Percentiles rank a stretch among this genome's conserved stretches.
phyloP scores from a whole-genome alignment of 2,888 invertebrate genomes.

The Platycheirus rosarum region DNA sequence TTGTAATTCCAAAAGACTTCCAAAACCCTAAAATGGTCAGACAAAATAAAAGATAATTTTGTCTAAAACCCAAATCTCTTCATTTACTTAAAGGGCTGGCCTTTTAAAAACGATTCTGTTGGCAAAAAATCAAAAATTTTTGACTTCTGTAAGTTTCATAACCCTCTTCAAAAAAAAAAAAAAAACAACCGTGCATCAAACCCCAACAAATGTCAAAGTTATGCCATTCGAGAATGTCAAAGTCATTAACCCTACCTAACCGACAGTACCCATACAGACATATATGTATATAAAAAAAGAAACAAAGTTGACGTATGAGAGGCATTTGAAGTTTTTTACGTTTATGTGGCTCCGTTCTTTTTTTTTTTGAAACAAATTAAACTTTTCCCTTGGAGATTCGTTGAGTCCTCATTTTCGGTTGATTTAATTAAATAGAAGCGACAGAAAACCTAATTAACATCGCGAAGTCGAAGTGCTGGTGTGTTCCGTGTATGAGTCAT shows the following conservation, averaged over 20 bases:
- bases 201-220: conserved; percentile 46
- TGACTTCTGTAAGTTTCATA: conserved; percentile 1
- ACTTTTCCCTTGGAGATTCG: conserved; percentile 55
- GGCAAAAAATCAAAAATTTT: conserved; percentile 1
- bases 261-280: no score
- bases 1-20: no score
- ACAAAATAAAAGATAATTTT: no score
- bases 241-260: conserved; percentile 62
- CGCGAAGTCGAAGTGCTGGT: conserved; percentile 37
- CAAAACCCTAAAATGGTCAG: no score
- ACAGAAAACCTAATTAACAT: conserved; percentile 67
- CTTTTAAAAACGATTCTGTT: no score
- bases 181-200: conserved; percentile 48
- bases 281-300: not conserved
- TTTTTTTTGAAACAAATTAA: conserved; percentile 30
- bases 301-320: conserved; percentile 59
- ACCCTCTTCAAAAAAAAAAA: conserved; percentile 13
- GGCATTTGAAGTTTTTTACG: conserved; percentile 38
- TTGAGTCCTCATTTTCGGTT: conserved; percentile 62
- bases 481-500: conserved; percentile 64
- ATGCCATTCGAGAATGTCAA: conserved; percentile 54
- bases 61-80: no score
- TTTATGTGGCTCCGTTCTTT: conserved; percentile 2
- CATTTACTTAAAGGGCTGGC: no score
- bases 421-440: conserved; percentile 71